Conservation (phyloP, 2,113 vertebrate species). For the Nipponia nippon region DNA sequence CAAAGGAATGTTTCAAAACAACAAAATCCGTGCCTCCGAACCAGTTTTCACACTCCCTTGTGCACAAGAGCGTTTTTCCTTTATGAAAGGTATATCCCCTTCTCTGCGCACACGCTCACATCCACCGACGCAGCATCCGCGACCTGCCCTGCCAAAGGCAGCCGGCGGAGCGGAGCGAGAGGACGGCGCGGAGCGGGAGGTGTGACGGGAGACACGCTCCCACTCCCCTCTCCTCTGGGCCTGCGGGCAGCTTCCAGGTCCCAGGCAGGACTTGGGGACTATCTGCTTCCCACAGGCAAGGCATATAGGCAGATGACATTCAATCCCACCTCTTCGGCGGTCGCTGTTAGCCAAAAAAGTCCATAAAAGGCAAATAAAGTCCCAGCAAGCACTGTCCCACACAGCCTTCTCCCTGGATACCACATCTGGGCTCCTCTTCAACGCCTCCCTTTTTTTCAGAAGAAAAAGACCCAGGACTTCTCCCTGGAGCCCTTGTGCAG, state of each 20-base stretch:
- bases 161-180: background rate
- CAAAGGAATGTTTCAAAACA: background rate
- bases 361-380: constrained; percentile 29
- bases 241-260: background rate
- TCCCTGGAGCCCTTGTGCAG: background rate
- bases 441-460: background rate
- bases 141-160: background rate
- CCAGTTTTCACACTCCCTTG: background rate
- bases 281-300: background rate
- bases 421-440: constrained; percentile 48
- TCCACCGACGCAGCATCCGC: fast-evolving
- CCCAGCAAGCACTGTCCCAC: background rate
- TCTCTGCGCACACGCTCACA: fast-evolving
- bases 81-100: background rate
- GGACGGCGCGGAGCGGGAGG: fast-evolving
- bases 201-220: fast-evolving
- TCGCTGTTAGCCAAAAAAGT: background rate
- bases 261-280: background rate
- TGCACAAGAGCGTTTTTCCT: background rate
- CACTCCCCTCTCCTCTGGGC: background rate
- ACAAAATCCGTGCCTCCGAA: background rate
- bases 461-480: background rate
- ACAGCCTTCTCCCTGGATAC: background rate
- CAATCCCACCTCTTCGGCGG: background rate
- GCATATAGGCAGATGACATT: background rate